phyloP scores from a whole-genome alignment of 1,140 invertebrate genomes.

The Trachymyrmex septentrionalis region DNA sequence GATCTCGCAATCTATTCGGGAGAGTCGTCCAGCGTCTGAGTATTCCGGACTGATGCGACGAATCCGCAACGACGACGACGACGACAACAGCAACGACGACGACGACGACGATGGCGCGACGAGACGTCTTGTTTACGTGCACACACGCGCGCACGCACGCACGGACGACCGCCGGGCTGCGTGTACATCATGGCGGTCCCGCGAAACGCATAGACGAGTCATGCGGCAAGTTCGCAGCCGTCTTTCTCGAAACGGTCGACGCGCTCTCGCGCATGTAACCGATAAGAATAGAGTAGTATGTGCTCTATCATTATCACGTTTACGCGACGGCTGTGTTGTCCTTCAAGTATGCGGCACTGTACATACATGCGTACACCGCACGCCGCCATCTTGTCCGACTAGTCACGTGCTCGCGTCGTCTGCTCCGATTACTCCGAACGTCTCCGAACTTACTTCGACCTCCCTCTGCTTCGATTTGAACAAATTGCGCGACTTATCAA shows the following conservation, averaged over 20 bases:
- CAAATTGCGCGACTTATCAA: not conserved
- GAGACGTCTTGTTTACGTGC: constrained; percentile 40
- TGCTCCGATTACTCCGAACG: not conserved
- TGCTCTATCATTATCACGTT: not conserved
- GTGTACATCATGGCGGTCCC: constrained; percentile 39
- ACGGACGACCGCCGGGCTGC: not conserved
- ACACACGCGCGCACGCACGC: not conserved
- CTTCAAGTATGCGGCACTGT: not conserved
- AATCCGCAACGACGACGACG: not conserved
- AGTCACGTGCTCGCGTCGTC: not conserved
- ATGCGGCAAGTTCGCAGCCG: not conserved
- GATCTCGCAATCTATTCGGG: not conserved
- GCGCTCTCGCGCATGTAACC: not conserved
- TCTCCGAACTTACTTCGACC: not conserved
- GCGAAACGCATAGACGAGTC: not conserved
- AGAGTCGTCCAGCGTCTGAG: not conserved
- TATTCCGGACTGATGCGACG: not conserved
- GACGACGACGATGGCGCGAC: not conserved
- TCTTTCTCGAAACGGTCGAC: not conserved
- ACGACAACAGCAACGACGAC: not conserved
- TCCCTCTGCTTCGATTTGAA: constrained; percentile 1
- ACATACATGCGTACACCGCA: not conserved
- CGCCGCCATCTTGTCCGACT: constrained; percentile 13
- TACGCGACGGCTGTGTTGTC: not conserved
- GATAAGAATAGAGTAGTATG: not conserved